phyloP scores from a whole-genome alignment of 2,113 vertebrate species.

The Callopanchax toddi region DNA sequence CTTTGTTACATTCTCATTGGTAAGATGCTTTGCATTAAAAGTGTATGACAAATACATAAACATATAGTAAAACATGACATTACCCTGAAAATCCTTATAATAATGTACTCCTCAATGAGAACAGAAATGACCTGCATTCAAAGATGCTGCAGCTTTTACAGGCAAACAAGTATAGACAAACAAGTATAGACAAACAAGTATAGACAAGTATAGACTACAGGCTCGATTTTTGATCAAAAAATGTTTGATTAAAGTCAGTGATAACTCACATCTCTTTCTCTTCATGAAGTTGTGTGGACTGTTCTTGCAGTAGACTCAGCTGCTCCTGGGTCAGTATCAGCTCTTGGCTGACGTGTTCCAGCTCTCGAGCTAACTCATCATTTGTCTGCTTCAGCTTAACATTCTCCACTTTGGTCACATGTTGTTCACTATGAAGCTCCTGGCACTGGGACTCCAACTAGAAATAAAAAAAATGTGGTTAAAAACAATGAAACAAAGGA shows the following conservation, averaged over 20 bases:
- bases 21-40: too few species aligned
- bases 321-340: slow-evolving; percentile 84
- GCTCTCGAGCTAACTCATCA: slow-evolving; percentile 84
- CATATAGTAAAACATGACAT: too few species aligned
- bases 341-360: slow-evolving; percentile 83
- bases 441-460: slow-evolving; percentile 87
- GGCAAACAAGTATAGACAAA: too few species aligned
- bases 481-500: too few species aligned
- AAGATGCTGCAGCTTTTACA: too few species aligned
- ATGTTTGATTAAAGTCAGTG: neutral
- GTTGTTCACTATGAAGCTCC: slow-evolving; percentile 87
- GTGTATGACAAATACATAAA: too few species aligned
- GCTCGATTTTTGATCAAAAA: neutral
- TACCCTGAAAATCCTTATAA: too few species aligned
- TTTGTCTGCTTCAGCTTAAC: slow-evolving; percentile 88
- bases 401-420: slow-evolving; percentile 87
- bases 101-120: too few species aligned
- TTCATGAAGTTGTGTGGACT: slow-evolving; percentile 82
- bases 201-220: too few species aligned
- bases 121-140: too few species aligned
- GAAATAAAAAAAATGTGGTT: neutral
- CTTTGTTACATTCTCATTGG: too few species aligned
- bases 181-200: too few species aligned
- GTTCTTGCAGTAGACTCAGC: slow-evolving; percentile 85
- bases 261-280: slow-evolving; percentile 90